Evolutionary conservation across 1,140 invertebrate genomes (phyloP).

Genomic region (Gryllus bimaculatus): DNA sequence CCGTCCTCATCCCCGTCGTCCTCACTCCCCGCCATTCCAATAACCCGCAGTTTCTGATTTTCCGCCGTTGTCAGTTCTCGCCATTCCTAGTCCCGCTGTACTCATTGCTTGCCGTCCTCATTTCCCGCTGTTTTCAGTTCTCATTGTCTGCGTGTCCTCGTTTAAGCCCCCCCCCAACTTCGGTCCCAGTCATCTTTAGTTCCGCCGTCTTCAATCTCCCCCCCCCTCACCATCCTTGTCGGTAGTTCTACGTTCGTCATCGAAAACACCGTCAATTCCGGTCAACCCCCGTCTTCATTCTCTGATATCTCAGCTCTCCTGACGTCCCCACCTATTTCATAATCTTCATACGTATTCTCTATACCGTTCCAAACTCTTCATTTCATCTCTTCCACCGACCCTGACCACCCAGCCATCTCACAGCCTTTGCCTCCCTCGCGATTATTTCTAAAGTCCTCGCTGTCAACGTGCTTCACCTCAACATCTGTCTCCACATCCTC

Average conservation of each 20-base stretch:
- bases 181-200: too few relatives aligned
- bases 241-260: not conserved
- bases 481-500: not conserved
- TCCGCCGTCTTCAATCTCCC: not conserved
- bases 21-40: not conserved
- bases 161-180: too few relatives aligned
- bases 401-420: too few relatives aligned
- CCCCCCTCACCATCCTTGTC: not conserved
- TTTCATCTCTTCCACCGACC: not conserved
- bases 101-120: not conserved
- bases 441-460: not conserved
- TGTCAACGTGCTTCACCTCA: not conserved
- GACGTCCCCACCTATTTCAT: not conserved
- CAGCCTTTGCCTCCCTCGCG: not conserved
- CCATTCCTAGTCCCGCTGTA: not conserved
- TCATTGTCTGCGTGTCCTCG: too few relatives aligned
- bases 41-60: not conserved
- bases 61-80: not conserved
- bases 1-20: constrained; percentile 2
- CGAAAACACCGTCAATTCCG: too few relatives aligned
- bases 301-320: not conserved
- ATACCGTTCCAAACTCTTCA: not conserved
- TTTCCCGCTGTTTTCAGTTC: not conserved
- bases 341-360: not conserved
- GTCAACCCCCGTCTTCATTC: not conserved